Percentiles rank a stretch among this genome's conserved stretches.
phyloP scores from a whole-genome alignment of 2,797 vertebrate species.

The Synanceia verrucosa region DNA sequence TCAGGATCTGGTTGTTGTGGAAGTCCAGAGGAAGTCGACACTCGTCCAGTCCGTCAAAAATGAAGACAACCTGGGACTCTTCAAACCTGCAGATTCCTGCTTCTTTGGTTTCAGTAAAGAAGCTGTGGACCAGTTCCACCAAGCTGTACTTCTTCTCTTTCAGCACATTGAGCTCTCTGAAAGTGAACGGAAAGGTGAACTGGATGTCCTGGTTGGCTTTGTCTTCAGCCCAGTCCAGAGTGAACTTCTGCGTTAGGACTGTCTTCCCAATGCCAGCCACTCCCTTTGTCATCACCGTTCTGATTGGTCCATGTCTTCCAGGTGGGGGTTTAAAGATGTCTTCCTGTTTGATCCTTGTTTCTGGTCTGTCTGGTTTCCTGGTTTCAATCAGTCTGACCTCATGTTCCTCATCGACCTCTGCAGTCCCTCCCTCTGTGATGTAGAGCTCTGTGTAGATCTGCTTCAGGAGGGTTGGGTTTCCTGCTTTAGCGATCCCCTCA shows the following conservation, averaged over 20 bases:
- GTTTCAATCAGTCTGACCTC: not conserved
- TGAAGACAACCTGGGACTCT: not conserved
- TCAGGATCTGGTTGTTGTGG: not conserved
- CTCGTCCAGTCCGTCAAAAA: too few relatives aligned
- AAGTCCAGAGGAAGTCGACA: too few relatives aligned
- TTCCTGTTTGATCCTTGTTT: not conserved
- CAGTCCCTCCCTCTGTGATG: not conserved
- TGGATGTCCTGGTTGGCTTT: not conserved
- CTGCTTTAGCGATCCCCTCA: not conserved
- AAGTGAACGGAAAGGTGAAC: not conserved
- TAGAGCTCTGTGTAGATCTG: not conserved
- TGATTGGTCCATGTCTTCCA: not conserved
- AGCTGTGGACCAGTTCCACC: not conserved
- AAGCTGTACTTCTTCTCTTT: not conserved
- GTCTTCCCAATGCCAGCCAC: not conserved
- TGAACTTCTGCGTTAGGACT: not conserved
- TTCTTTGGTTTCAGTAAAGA: not conserved
- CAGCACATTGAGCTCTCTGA: not conserved
- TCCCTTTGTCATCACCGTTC: too few relatives aligned
- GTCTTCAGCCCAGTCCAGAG: too few relatives aligned
- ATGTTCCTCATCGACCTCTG: not conserved
- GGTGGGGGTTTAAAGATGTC: not conserved
- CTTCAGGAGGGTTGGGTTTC: not conserved
- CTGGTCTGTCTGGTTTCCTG: not conserved
- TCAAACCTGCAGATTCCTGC: not conserved